Percentiles rank a stretch among this genome's conserved stretches.
These are phyloP conservation scores for Hypselothyrea guttata DNA, from an alignment of 2,888 invertebrate species.

Conservation along the genomic window DNA sequence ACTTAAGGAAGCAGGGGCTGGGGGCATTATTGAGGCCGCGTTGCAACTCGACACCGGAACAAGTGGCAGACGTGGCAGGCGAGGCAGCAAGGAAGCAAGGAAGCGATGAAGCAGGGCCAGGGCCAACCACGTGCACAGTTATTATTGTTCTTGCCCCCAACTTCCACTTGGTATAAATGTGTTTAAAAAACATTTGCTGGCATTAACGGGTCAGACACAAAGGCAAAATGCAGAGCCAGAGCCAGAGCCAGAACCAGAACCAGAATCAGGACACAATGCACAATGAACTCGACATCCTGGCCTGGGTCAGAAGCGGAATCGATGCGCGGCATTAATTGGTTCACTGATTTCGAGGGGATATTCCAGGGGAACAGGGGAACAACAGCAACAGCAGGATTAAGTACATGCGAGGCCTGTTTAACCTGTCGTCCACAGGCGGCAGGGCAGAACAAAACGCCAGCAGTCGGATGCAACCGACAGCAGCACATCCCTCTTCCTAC, in stretches of 20 bases:
- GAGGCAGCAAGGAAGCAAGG: background rate
- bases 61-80: constrained; percentile 58
- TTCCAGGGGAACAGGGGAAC: constrained; percentile 44
- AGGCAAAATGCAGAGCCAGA: constrained; percentile 22
- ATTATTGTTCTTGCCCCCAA: constrained; percentile 3
- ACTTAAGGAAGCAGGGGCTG: constrained; percentile 28
- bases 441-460: constrained; percentile 1
- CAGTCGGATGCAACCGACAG: background rate
- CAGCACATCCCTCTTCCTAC: no score
- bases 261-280: constrained; percentile 41
- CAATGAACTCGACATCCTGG: constrained; percentile 71
- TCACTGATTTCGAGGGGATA: constrained; percentile 69
- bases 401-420: constrained; percentile 13
- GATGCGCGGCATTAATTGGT: constrained; percentile 68
- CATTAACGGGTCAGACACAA: constrained; percentile 57
- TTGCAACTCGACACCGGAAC: constrained; percentile 76
- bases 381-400: constrained; percentile 12
- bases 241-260: constrained; percentile 21
- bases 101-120: background rate
- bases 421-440: constrained; percentile 45
- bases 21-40: constrained; percentile 28
- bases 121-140: constrained; percentile 33
- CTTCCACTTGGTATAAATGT: constrained; percentile 44
- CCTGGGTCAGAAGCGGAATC: constrained; percentile 7
- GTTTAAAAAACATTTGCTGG: constrained; percentile 64